Evolutionary conservation across 2,888 invertebrate genomes (phyloP).

Genomic region (Eupithecia pulchellata): DNA sequence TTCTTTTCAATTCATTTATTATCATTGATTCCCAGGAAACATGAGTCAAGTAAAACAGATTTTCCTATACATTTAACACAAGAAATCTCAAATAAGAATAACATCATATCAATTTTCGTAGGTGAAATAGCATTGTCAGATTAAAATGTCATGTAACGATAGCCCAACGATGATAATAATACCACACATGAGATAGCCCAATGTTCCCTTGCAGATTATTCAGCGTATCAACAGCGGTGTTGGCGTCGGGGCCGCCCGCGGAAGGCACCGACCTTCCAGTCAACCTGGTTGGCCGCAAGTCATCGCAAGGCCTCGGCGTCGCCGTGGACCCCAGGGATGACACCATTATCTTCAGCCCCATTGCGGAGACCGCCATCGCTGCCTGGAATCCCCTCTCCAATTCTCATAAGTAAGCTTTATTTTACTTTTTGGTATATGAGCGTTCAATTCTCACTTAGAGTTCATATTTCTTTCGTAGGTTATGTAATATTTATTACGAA

Average conservation of each 20-base stretch:
- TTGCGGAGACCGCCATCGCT: slow-evolving; percentile 92
- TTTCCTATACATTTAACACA: too few species aligned
- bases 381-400: slow-evolving; percentile 91
- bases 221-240: slow-evolving; percentile 90
- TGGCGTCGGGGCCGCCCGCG: slow-evolving; percentile 90
- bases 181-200: neutral
- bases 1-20: too few species aligned
- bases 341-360: slow-evolving; percentile 91
- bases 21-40: too few species aligned
- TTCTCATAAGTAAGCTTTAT: slow-evolving; percentile 87
- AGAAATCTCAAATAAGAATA: too few species aligned
- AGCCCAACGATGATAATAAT: neutral
- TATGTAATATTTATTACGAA: too few species aligned
- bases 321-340: slow-evolving; percentile 90
- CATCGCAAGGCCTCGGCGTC: slow-evolving; percentile 92
- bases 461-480: too few species aligned
- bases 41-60: too few species aligned
- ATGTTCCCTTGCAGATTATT: slow-evolving; percentile 85
- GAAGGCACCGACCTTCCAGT: slow-evolving; percentile 90
- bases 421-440: too few species aligned
- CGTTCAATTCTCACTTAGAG: too few species aligned
- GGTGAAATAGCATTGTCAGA: too few species aligned
- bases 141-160: too few species aligned
- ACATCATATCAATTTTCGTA: too few species aligned
- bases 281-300: slow-evolving; percentile 91